Conservation (phyloP, 2,797 vertebrate species). For the Buceros bicornis region DNA sequence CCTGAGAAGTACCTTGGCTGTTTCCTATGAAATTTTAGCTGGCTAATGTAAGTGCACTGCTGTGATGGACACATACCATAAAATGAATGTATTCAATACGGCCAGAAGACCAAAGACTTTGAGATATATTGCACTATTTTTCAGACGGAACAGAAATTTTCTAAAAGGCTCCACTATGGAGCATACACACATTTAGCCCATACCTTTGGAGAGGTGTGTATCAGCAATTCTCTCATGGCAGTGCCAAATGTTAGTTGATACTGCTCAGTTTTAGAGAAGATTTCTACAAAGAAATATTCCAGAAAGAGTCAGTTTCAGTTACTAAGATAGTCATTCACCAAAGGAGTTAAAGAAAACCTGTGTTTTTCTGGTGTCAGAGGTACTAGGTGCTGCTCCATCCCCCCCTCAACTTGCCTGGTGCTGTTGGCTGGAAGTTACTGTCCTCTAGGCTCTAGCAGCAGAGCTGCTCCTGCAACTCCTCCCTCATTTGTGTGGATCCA, state of each 20-base stretch:
- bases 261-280: background rate
- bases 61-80: rapidly evolving
- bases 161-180: background rate
- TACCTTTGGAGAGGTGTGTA: background rate
- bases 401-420: background rate
- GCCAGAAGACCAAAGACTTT: background rate
- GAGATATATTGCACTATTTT: background rate
- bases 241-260: background rate
- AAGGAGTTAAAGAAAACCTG: background rate
- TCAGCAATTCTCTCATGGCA: background rate
- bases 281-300: background rate
- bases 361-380: background rate
- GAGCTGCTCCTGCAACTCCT: background rate
- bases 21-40: background rate
- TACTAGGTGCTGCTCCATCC: background rate
- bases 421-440: background rate
- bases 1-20: background rate
- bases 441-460: background rate
- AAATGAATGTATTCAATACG: background rate
- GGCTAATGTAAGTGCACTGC: background rate
- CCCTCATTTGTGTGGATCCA: background rate
- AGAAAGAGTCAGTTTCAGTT: background rate
- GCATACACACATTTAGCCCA: background rate
- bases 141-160: background rate
- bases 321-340: background rate